Base-by-base conservation (phyloP, 2,888 invertebrate species). In the Lithodes maja region DNA sequence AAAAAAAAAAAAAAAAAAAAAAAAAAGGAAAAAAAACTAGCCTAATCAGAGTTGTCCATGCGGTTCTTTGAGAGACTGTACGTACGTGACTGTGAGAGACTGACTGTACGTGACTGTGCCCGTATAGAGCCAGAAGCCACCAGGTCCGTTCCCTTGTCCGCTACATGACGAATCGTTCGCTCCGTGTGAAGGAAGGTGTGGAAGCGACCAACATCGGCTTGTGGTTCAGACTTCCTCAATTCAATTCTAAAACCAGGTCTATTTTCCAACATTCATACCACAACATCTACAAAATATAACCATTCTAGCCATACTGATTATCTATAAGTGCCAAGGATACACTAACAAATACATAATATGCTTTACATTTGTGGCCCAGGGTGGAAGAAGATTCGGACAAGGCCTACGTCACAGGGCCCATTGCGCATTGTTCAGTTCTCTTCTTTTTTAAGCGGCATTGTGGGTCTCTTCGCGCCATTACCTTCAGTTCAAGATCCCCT, bases 381-480 rank as follows among this genome's bases (percentile, higher is more conserved):
- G 68, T 3, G 50, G 85, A 5, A 1, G 12, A 52, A 68, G 50
- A 74, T 3, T 78, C 85, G 85, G 82, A 77, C 7, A 50, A 17
- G 55, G 75, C 52, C 81, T 61, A 68, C 86, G 86, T 81, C 74
- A 86, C 86, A 61, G 82, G 69, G 52, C 74, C 86, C 86, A 75
- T 74, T 82, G 82, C 54, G 82, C 75, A 86, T 86, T 86, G 86
- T 86, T 86, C 86, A 50, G 68, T 82, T 81, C 77, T 86, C 86
- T 75, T 77, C 81, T 86, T 86, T 86, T 86, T 86, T 77, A 86
- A 86, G 82, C 86, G 82, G 82, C 86, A 86, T 86, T 86, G 86
- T 86, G 86, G 86, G 86, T 81, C 86, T 80, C 74, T 86, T 86
- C 86, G 86, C 86, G 82, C 86, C 86, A 86, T 86, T 86, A 86